phyloP scores from a whole-genome alignment of 2,797 vertebrate genomes.

The Spinibarbus caldwelli region DNA sequence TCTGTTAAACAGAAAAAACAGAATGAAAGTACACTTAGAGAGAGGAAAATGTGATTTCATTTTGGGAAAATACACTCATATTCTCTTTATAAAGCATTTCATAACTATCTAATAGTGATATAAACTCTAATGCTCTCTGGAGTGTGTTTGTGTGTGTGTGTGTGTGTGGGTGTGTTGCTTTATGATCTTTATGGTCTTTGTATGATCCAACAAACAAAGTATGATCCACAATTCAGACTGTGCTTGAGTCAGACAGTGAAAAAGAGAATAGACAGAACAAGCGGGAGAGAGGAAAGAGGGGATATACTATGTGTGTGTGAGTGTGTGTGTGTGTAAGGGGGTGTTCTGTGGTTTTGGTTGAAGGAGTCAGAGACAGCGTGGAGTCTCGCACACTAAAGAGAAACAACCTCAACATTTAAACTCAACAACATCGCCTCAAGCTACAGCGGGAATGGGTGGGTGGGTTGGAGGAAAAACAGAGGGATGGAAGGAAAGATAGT shows the following conservation, averaged over 20 bases:
- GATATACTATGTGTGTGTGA: slow-evolving; percentile 8
- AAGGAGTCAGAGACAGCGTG: slow-evolving; percentile 85
- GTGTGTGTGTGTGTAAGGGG: neutral
- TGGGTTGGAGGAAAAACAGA: slow-evolving; percentile 42
- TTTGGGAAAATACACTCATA: neutral
- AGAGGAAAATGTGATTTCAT: slow-evolving; percentile 9
- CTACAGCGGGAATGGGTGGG: slow-evolving; percentile 63
- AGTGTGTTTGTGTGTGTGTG: neutral
- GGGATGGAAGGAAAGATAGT: slow-evolving; percentile 52
- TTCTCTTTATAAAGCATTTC: slow-evolving; percentile 10
- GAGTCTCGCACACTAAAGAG: slow-evolving; percentile 84
- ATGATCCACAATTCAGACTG: slow-evolving; percentile 20
- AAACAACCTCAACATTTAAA: slow-evolving; percentile 81
- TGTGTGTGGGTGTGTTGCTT: neutral
- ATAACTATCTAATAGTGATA: neutral
- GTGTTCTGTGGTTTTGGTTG: slow-evolving; percentile 79
- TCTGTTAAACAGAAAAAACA: slow-evolving; percentile 71
- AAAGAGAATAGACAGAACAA: slow-evolving; percentile 10
- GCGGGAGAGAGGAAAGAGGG: slow-evolving; percentile 22
- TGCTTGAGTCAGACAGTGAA: slow-evolving; percentile 20
- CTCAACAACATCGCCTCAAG: slow-evolving; percentile 77
- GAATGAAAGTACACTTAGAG: neutral
- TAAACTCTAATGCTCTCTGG: slow-evolving; percentile 18
- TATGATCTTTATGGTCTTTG: slow-evolving; percentile 7
- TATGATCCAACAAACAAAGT: neutral